Evolutionary conservation across 2,113 vertebrate species (phyloP).

Genomic region (Hypocryptadius cinnamomeus): DNA sequence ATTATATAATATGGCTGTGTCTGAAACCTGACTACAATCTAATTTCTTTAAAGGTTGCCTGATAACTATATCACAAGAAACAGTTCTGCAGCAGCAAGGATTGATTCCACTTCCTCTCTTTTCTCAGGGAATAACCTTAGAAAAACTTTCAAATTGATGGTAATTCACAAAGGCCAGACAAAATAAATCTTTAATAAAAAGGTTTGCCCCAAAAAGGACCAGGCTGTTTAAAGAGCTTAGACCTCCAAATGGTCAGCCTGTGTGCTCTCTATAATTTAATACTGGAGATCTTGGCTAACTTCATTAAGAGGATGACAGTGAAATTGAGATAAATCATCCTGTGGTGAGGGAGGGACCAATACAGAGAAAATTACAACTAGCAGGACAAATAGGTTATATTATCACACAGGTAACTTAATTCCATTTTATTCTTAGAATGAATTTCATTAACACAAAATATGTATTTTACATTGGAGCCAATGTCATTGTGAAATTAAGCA

Average conservation of each 20-base stretch:
- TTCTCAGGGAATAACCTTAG: not conserved
- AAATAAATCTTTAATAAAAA: slow-evolving; percentile 55
- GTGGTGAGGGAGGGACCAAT: not conserved
- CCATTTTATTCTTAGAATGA: not conserved
- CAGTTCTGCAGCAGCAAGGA: not conserved
- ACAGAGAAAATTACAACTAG: not conserved
- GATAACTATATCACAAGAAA: not conserved
- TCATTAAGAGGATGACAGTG: slow-evolving; percentile 8
- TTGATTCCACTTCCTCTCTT: slow-evolving; percentile 2
- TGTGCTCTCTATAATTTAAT: slow-evolving; percentile 43
- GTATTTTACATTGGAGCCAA: not conserved
- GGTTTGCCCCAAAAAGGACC: slow-evolving; percentile 10
- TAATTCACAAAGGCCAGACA: slow-evolving; percentile 25
- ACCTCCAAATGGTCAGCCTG: not conserved
- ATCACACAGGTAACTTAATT: not conserved
- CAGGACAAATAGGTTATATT: not conserved
- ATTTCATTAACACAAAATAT: not conserved
- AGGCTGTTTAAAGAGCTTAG: not conserved
- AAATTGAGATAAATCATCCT: slow-evolving; percentile 32
- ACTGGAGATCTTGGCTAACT: slow-evolving; percentile 17
- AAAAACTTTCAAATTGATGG: slow-evolving; percentile 31
- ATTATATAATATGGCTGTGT: not conserved
- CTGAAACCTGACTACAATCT: slow-evolving; percentile 1
- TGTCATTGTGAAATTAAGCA: not conserved
- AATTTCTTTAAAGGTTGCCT: slow-evolving; percentile 39